Evolutionary conservation across 2,797 vertebrate genomes (phyloP), one percentile per base, ranked within the genome.

Genomic region (Prunella strophiata): DNA sequence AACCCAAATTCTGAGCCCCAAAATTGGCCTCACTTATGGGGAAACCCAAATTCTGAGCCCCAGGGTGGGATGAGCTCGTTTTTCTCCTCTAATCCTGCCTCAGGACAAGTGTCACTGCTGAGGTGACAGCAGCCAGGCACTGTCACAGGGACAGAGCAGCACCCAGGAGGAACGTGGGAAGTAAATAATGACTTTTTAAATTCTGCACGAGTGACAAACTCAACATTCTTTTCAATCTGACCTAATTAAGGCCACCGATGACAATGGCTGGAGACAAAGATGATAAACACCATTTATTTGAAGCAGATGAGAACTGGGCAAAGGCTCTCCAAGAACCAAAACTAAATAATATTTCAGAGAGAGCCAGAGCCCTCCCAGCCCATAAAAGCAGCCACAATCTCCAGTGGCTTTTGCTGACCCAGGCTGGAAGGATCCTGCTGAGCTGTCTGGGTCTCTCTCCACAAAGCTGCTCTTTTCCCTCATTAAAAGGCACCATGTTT

Each of bases 241-340:
- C 58, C 61, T 71, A 66, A 89, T 91, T 79, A 30, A 80, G 77
- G 87, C 91, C 91, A 40, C 83, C 3, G 8, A 73, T 93, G 93
- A 88, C 86, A 85, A 68, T 19, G 88, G 83, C 94, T 81, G 55
- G 36, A 70, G 70, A 94, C 87, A 94, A 95, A 92, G 91, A 88
- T 54, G 92, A 96, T 91, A 97, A 98, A 96, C 93, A 96, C 36
- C 40, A 74, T 72, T 97, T 95, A 98, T 95, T 62, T 36, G 52
- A 93, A 97, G 91, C 97, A 98, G 97, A 96, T 95, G 93, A 85
- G 77, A 88, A 79, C 71, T 88, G 67, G 4, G 84, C 81, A 85
- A 92, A 36, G 47, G 67, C 74, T 87, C 91, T 83, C 36, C 65
- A 42, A 73, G 74, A 79, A 47, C 57, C 55, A 66, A 42, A 89